These are phyloP conservation scores for Enteromius treurensis DNA, from an alignment of 2,797 vertebrate genomes.

Conservation along the genomic window DNA sequence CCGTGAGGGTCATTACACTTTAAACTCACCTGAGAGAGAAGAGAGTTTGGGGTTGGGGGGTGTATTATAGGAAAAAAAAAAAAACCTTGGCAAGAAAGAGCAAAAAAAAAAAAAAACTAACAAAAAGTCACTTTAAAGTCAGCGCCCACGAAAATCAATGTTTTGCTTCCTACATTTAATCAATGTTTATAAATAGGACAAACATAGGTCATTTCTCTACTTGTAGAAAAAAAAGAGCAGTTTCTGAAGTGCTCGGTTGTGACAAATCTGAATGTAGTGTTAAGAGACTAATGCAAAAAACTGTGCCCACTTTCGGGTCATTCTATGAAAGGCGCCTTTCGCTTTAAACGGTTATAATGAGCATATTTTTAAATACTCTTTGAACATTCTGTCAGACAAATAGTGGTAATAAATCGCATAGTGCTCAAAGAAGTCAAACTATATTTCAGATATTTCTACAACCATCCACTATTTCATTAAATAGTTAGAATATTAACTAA, in stretches of 20 bases:
- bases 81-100: neutral
- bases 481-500: neutral
- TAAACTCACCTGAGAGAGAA: conserved; percentile 46
- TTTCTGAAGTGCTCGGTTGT: neutral
- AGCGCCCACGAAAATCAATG: neutral
- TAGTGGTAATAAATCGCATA: neutral
- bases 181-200: conserved; percentile 11
- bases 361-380: neutral
- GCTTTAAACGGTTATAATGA: neutral
- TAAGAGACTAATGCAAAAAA: neutral
- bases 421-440: neutral
- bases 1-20: conserved; percentile 33
- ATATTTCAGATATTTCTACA: conserved; percentile 5
- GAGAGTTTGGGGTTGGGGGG: neutral
- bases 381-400: neutral
- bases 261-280: neutral
- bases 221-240: neutral
- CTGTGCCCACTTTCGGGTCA: neutral
- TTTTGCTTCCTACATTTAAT: neutral
- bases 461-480: neutral
- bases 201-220: neutral
- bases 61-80: neutral
- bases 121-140: conserved; percentile 35
- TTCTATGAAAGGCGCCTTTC: neutral
- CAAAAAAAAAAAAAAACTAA: neutral